Base-by-base conservation (phyloP, 2,888 invertebrate genomes). In the Monopis laevigella region DNA sequence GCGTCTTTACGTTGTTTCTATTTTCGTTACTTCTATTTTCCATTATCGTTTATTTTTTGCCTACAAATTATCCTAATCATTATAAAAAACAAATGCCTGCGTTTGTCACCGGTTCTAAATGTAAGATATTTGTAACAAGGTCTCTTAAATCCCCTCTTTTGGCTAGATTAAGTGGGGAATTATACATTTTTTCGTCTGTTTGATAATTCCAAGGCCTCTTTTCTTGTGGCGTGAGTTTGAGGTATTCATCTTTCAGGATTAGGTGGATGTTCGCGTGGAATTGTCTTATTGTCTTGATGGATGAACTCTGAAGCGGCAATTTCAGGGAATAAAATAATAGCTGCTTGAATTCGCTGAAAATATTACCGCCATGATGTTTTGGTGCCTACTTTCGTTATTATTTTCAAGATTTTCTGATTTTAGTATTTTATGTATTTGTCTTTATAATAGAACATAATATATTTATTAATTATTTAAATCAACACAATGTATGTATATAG, bases 161-260 rank as follows among this genome's bases (percentile, higher is more conserved):
- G 47, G 46, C 39, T 40, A 72, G 77, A 73, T 77, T 74, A 71
- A 66, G 73, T 65, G 69, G 69, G 63, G 73, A 75, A 73, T 77
- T 78, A 71, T 72, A 69, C 65, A 62, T 65, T 71, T 75, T 71
- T 67, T 53, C 53, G 16, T 36, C 21, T 21, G 19, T 36, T 36
- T 36, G 36, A 36, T 36, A 36, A 36, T 36, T 36, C 36, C 36
- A 36, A 36, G 36, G 19, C 36, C 36, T 21, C 19, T 18, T 36
- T 36, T 36, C 36, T 8, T 36, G 36, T 36, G 36, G 55, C 68
- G 62, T 71, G 71, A 72, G 68, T 74, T 74, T 69, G 65, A 69
- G 77, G 72, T 72, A 77, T 77, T 72, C 75, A 71, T 75, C 71
- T 73, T 72, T 36, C 55, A 59, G 74, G 77, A 73, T 77, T 75